Base-by-base conservation (phyloP, 1,140 invertebrate genomes). In the Heliconius hewitsoni region DNA sequence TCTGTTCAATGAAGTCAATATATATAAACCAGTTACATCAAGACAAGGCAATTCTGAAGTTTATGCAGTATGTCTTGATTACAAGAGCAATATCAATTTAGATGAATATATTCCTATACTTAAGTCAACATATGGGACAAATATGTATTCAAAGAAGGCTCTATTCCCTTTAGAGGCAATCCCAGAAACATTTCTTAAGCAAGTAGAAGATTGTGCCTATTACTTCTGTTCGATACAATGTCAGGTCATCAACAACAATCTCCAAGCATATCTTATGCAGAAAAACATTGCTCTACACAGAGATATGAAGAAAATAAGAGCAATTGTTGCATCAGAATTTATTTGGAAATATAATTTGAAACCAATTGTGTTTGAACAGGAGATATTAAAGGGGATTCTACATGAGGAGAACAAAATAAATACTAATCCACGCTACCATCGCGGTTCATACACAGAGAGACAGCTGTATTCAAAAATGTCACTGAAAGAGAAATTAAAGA, bases 1-100 rank as follows among this genome's bases (percentile, higher is more conserved):
- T 85, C 88, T 96, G 27, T 99, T 99, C 91, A 84, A 95, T 30
- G 88, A 96, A 84, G 96, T 99, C 1, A 93, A 96, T 79, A 94
- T 98, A 6, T 97, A 97, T 83, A 99, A 99, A 91, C 98, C 98
- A 11, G 97, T 96, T 1, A 98, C 98, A 0, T 99, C 98, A 66
- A 98, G 98, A 90, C 96, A 97, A 87, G 98, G 98, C 16, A 99
- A 99, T 92, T 99, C 98, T 0, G 98, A 99, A 93, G 96, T 97
- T 0, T 99, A 99, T 92, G 94, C 98, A 0, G 95, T 99, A 16
- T 98, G 98, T 89, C 84, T 96, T n/a, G 93, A 95, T 19, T 98
- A 96, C 87, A 94, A 94, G 81, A 96, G 96, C 37, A 85, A 78
- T 60, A 80, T 94, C 13, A 84, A 86, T 23, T 77, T 96, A 1